Conservation (phyloP, 92 coral and sea anemone genomes). For the Hydrozoanthus gracilis region DNA sequence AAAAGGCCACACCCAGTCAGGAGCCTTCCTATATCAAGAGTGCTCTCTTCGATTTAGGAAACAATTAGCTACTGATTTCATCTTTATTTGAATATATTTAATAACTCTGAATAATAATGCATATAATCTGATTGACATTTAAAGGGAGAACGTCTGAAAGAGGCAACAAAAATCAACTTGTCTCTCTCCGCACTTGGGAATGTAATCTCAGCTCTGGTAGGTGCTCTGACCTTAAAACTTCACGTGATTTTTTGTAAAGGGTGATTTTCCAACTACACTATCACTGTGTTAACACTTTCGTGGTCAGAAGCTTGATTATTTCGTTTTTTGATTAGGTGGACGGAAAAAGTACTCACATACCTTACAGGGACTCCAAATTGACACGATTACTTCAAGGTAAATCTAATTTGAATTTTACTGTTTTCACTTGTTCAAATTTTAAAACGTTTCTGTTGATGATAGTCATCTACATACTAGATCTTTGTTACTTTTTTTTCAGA, state of each 20-base stretch:
- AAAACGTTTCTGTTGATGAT: background rate
- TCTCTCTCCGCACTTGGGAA: constrained; percentile 98
- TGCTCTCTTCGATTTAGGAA: no score
- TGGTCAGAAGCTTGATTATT: background rate
- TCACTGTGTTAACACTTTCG: no score
- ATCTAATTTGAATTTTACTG: background rate
- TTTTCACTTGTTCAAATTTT: background rate
- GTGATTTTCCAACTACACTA: no score
- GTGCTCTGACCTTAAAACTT: constrained; percentile 19
- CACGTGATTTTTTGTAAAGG: no score
- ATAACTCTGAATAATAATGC: background rate
- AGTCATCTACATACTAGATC: background rate
- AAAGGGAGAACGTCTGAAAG: constrained; percentile 94
- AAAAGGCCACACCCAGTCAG: no score
- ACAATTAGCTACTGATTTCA: no score
- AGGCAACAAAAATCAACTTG: constrained; percentile 97
- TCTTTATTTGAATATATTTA: no score
- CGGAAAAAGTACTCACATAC: constrained; percentile 95
- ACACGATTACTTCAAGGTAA: constrained; percentile 95
- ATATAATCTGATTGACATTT: background rate
- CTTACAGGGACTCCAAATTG: constrained; percentile 96
- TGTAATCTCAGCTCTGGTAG: constrained; percentile 95
- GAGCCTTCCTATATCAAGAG: no score
- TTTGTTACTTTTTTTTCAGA: constrained; percentile 55
- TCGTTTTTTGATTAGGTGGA: constrained; percentile 73